Base-by-base conservation (phyloP, 1,140 invertebrate genomes). In the Vollenhovia emeryi region DNA sequence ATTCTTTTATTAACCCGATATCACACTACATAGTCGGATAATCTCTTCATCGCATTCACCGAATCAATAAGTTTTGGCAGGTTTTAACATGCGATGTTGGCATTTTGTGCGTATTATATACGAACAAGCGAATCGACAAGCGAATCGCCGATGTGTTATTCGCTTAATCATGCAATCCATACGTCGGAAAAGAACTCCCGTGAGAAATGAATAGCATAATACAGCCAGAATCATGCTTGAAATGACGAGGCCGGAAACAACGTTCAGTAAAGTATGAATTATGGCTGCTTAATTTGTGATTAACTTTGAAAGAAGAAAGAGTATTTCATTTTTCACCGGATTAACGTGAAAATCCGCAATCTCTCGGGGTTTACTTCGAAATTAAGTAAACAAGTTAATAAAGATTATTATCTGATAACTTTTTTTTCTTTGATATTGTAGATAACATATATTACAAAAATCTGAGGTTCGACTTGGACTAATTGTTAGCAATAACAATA, bases 1-100 rank as follows among this genome's bases (percentile, higher is more conserved):
- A 4, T 60, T 64, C n/a, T 55, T 85, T 88, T 71, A 74, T 87
- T 75, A 68, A 85, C 52, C 7, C n/a, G 36, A 52, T 45, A 57
- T 73, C 48, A 43, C 57, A 45, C 40, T 64, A 66, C 43, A 78
- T 24, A 57, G 24, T 8, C 24, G 64, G 50, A 73, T 73, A 87
- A 87, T 88, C 50, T 55, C 18, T 64, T 48, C 55, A 36, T 62
- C 11, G 24, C 40, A 69, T 69, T 62, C 74, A 68, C 50, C 69
- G 68, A 84, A 62, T 69, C 75, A 40, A 50, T 79, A 45, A 71
- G 55, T 85, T 85, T 43, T 40, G 27, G 11, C 24, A 27, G 43
- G 27, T 85, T 80, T 80, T 85, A 78, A 57, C 33, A 48, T 52
- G 30, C 50, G n/a, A 36, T 52, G 21, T 13, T 36, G n/a, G 27